Base-by-base conservation (phyloP, 2,888 invertebrate genomes). In the Sinotaia quadrata region DNA sequence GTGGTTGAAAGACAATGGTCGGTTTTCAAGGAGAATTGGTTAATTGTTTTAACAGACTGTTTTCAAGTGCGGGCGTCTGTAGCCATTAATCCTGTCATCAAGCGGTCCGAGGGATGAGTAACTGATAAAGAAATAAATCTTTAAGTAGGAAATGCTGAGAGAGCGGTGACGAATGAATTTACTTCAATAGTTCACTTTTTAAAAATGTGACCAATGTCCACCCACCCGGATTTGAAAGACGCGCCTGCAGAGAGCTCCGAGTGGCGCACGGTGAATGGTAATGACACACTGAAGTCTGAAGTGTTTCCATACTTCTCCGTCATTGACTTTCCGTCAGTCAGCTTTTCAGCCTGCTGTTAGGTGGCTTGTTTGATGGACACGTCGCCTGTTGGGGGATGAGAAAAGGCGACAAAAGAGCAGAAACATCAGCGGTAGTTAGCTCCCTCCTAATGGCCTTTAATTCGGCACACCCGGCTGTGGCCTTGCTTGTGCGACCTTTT, bases 371-470 rank as follows among this genome's bases (percentile, higher is more conserved):
- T 58, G 58, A 37, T 21, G 58, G 37, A 8, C 24, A 29, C 21
- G 24, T 24, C 15, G 58, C 37, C 58, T 27, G 24, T 58, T 34
- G 21, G 34, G 21, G 10, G 8, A 21, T 8, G 21, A 58, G 37
- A 33, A 34, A 27, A 12, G 44, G 37, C 7, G 34, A 51, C 51
- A 61, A 41, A 52, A 65, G 69, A 68, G 37, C 57, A 34, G n/a
- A n/a, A 47, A 49, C 63, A 33, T 59, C 41, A 37, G 34, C 33
- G 51, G 41, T 65, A 54, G 51, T 69, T 69, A 65, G 63, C 63
- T 8, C 37, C 24, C 62, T 31, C 67, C 66, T 75, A 72, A 75
- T 72, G 75, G 72, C 71, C 34, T 66, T 71, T 69, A 37, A 75
- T 72, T 68, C 70, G 75, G 68, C 75, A 72, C 70, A 68, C 72